Base-by-base conservation (phyloP, 2,888 invertebrate genomes). In the Thereva nobilitata region DNA sequence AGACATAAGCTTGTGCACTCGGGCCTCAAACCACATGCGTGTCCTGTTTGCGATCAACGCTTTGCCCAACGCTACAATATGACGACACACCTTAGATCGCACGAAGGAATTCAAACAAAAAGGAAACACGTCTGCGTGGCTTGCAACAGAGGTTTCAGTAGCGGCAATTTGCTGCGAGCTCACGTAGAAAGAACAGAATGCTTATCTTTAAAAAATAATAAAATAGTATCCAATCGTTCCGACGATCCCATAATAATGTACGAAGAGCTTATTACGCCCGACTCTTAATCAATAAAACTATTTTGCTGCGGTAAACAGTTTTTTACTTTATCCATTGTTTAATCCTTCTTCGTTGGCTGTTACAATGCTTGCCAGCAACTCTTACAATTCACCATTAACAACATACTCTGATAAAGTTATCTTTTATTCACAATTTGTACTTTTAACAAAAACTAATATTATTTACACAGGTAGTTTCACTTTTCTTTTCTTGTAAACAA, bases 1-100 rank as follows among this genome's bases (percentile, higher is more conserved):
- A 74, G 80, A 12, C 81, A 81, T 68, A 74, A 79, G 73, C 76
- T 78, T 63, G 77, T 77, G 2, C 82, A 82, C 69, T 79, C 80
- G 2, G 80, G 80, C 4, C 61, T 50, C 3, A 70, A 71, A 37
- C 69, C 69, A 7, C 66, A 70, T 63, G 63, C 67, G 2, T 71
- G 71, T 34, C 70, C 71, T n/a, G 68, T 63, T 38, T 71, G 71
- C 49, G 71, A 69, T 2, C 69, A 70, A 52, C 64, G 66, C 6
- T 71, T 71, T 52, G 70, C 71, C 1, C 71, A 70, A 23, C 42
- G 68, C 7, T 71, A 69, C 40, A 70, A 70, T 35, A 70, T 70
- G 70, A 70, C 49, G 47, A 49, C 65, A n/a, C 65, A 65, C 10
- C 4, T 56, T 1, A 34, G 49, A 45, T 56, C 65, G 0, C 65